Evolutionary conservation across 2,888 invertebrate genomes (phyloP).

Genomic region (Microplitis deprimator): DNA sequence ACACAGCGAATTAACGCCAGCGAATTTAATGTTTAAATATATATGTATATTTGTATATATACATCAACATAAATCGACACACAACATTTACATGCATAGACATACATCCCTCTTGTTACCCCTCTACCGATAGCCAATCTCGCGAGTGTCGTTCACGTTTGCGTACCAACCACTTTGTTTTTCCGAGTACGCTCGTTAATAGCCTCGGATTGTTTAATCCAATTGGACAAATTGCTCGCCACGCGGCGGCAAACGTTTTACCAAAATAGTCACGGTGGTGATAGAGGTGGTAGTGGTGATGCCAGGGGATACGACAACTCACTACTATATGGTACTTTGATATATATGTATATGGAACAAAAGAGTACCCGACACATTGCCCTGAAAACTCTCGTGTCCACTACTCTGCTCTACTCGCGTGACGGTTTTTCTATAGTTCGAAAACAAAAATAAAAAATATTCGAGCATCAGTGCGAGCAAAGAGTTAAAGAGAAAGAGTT

Average conservation of each 20-base stretch:
- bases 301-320: background rate
- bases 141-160: conserved; percentile 38
- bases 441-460: background rate
- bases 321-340: background rate
- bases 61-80: background rate
- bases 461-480: conserved; percentile 1
- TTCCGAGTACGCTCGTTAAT: conserved; percentile 40
- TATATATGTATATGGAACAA: background rate
- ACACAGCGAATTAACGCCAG: background rate
- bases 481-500: conserved; percentile 13
- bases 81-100: background rate
- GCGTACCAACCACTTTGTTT: conserved; percentile 36
- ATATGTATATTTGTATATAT: background rate
- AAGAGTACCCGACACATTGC: background rate
- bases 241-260: conserved; percentile 20
- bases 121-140: conserved; percentile 30
- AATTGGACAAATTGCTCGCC: conserved; percentile 57
- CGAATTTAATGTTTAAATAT: background rate
- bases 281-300: background rate
- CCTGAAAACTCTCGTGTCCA: background rate
- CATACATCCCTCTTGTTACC: background rate
- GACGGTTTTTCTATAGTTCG: background rate
- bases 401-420: background rate
- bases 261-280: conserved; percentile 6
- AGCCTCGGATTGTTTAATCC: conserved; percentile 60